Base-by-base conservation (phyloP, 2,797 vertebrate species). In the Eospalax fontanierii region DNA sequence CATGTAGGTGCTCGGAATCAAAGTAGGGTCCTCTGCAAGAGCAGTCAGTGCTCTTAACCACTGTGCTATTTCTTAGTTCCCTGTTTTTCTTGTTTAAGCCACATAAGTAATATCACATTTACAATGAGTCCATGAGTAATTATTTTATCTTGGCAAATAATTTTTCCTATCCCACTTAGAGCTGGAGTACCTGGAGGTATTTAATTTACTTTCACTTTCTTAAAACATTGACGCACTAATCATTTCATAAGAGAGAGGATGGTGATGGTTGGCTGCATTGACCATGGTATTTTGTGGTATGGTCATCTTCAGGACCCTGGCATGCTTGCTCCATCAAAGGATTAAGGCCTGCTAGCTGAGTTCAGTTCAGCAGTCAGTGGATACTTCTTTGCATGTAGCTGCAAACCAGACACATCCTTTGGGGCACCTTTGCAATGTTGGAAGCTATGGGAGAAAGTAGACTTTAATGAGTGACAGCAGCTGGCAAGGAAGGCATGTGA, bases 161-260 rank as follows among this genome's bases (percentile, higher is more conserved):
- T 89, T 95, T 81, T 50, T 28, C 21, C 10, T 40, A 18, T 68
- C 46, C 78, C 30, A 93, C 46, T 46, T 93, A 87, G n/a, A 46
- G 46, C 46, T 68, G 66, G 50, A 76, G 28, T 70, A 54, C 11
- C 61, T n/a, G 57, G 2, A 81, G 59, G 12, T 1, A 30, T 63
- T 74, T 82, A 66, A 12, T 89, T n/a, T 82, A 22, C 4, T 87
- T 89, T 86, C n/a, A 28, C 6, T 93, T 91, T 68, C 15, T 66
- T 46, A 1, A 78, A 46, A 78, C 68, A 74, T 61, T 50, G 15
- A 30, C 70, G 4, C 35, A 70, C 33, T n/a, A 1, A 0, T n/a
- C 71, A 61, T 90, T 73, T 8, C 57, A 7, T 68, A 61, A 18
- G 28, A 22, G 66, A 4, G 14, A 78, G 8, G 46, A 1, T 63